A percentile compares a stretch with the other conserved stretches of the same genome.
phyloP scores from a whole-genome alignment of 2,888 invertebrate genomes.

The Parnassius smintheus region DNA sequence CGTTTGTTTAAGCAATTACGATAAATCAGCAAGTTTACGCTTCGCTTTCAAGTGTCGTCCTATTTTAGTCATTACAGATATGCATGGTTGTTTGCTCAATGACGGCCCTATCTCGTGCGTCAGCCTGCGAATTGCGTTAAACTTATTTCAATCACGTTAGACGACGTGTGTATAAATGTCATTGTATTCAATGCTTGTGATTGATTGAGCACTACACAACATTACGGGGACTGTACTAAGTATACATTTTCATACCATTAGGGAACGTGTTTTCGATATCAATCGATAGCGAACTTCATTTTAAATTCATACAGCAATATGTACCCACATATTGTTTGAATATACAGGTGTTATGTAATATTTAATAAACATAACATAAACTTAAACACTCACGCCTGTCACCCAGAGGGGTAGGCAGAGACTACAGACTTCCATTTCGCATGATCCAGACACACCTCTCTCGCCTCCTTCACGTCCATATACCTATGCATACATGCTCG shows the following conservation, averaged over 20 bases:
- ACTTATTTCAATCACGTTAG: constrained; percentile 51
- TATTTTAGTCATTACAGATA: constrained; percentile 54
- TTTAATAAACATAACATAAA: no score
- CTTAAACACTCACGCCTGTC: no score
- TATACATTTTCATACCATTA: constrained; percentile 16
- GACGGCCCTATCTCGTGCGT: constrained; percentile 59
- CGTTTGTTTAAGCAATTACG: constrained; percentile 44
- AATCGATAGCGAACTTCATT: constrained; percentile 1
- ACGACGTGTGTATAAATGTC: constrained; percentile 27
- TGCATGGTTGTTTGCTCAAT: constrained; percentile 51
- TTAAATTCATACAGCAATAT: no score
- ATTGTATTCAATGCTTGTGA: constrained; percentile 24
- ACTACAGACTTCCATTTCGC: no score
- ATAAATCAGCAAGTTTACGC: constrained; percentile 54
- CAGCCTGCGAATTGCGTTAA: constrained; percentile 41
- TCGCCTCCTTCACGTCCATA: no score
- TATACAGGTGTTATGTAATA: no score
- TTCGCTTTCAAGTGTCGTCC: constrained; percentile 53
- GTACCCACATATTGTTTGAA: no score
- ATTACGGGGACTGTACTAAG: constrained; percentile 17
- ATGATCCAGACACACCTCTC: no score
- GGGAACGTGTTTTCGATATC: constrained; percentile 6
- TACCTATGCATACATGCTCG: no score
- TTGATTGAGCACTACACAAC: constrained; percentile 15
- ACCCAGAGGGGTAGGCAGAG: no score